phyloP scores from a whole-genome alignment of 2,888 invertebrate species.

The Lomographa bimaculata region DNA sequence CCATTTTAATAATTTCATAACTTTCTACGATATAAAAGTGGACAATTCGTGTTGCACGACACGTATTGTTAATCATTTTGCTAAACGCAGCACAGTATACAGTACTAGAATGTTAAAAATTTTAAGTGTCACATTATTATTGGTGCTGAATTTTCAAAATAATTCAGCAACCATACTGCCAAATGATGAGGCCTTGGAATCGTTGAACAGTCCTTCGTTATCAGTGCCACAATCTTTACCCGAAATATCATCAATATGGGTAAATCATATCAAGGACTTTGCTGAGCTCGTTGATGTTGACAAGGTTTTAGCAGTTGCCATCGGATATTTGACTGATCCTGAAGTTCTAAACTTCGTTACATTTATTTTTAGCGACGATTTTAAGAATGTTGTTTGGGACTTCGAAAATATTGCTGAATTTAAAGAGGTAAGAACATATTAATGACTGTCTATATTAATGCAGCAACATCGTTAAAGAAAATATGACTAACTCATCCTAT shows the following conservation, averaged over 20 bases:
- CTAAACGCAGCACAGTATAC: constrained; percentile 1
- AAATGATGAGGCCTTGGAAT: constrained; percentile 11
- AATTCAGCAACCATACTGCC: constrained; percentile 14
- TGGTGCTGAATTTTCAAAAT: constrained; percentile 18
- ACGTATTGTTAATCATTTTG: constrained; percentile 13
- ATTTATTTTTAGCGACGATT: constrained; percentile 42
- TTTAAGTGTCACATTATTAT: constrained; percentile 22
- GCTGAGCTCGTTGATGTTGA: constrained; percentile 42
- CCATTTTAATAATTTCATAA: constrained; percentile 30
- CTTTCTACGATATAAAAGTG: constrained; percentile 24
- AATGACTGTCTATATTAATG: too few relatives aligned
- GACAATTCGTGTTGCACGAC: not conserved
- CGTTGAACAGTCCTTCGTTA: not conserved
- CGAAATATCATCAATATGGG: constrained; percentile 33
- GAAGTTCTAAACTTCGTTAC: constrained; percentile 44
- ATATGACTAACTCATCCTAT: too few relatives aligned
- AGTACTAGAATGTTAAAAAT: constrained; percentile 29
- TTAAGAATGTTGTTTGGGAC: constrained; percentile 41
- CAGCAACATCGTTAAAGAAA: too few relatives aligned
- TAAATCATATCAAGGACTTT: constrained; percentile 43
- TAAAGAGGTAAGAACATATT: constrained; percentile 43
- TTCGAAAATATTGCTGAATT: constrained; percentile 47
- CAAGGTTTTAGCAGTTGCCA: constrained; percentile 36
- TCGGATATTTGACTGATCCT: constrained; percentile 43
- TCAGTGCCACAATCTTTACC: not conserved